These are phyloP conservation scores for Drosophila tristis DNA, from an alignment of 1,140 invertebrate genomes.

Conservation along the genomic window DNA sequence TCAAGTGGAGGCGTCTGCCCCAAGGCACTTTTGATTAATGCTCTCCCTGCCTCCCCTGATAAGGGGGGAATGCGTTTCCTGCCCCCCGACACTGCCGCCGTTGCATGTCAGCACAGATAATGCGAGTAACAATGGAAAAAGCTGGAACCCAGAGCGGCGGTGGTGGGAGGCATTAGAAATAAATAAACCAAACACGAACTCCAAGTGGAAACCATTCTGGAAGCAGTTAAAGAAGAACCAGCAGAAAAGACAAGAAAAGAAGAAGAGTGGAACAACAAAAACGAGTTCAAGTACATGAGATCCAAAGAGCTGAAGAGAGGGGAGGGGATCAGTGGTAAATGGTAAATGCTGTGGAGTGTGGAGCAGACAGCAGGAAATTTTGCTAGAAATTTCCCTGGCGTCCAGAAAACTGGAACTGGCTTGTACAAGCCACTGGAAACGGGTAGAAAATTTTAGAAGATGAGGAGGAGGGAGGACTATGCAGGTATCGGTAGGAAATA, in stretches of 20 bases:
- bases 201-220: conserved; percentile 26
- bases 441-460: conserved; percentile 3
- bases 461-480: no score
- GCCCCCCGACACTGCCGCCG: conserved; percentile 18
- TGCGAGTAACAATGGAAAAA: conserved; percentile 49
- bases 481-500: no score
- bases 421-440: no score
- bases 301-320: conserved; percentile 3
- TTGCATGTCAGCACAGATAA: conserved; percentile 71
- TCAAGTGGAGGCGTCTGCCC: conserved; percentile 74
- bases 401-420: neutral
- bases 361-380: conserved; percentile 19
- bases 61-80: conserved; percentile 62
- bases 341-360: conserved; percentile 29
- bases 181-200: conserved; percentile 36
- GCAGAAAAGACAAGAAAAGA: conserved; percentile 14
- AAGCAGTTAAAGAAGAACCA: conserved; percentile 21
- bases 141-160: neutral
- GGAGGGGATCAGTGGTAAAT: conserved; percentile 16
- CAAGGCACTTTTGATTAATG: conserved; percentile 76
- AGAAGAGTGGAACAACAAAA: conserved; percentile 34
- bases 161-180: conserved; percentile 23
- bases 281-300: conserved; percentile 68
- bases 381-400: conserved; percentile 34
- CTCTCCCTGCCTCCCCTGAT: conserved; percentile 17